Base-by-base conservation (phyloP, 2,797 vertebrate species). In the Coendou prehensilis region DNA sequence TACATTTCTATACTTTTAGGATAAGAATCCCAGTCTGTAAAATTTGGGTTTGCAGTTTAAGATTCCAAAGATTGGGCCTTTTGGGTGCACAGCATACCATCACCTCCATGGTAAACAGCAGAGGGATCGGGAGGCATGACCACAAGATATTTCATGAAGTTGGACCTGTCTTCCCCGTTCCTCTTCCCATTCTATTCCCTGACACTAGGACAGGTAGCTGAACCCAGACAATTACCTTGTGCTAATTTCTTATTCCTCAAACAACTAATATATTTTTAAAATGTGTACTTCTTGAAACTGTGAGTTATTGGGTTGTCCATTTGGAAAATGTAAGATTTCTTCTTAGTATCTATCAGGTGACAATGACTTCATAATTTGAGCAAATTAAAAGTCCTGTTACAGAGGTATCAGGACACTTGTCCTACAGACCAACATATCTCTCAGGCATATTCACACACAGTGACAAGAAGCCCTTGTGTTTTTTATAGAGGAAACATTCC, bases 91-190 rank as follows among this genome's bases (percentile, higher is more conserved):
- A 52, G 22, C 22, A n/a, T 41, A 37, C 23, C 17, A 26, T 67
- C 15, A 90, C 17, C 6, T 57, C 80, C 28, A 8, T 75, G 11
- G 89, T 13, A 75, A 73, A 37, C 13, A 52, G 3, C 9, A 28
- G 18, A 63, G 3, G 8, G 30, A 15, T 11, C 22, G 3, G 8
- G 6, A 41, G 47, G 9, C 23, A 63, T 5, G 1, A 33, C 3
- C 37, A 54, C 13, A 26, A 37, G 26, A 9, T 28, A 37, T 7
- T 87, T 87, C 10, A 15, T 63, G 64, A 87, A 28, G 5, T 15
- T 1, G 8, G 6, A 17, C 3, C 7, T 4, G n/a, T 41, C 9
- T 4, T 84, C 80, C 41, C 13, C n/a, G 28, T 2, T 6, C 1
- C 28, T 79, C 1, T 5, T 79, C 2, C 9, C 2, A 22, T 79